Evolutionary conservation across 2,797 vertebrate species (phyloP).

Genomic region (Sebastes glaucus): DNA sequence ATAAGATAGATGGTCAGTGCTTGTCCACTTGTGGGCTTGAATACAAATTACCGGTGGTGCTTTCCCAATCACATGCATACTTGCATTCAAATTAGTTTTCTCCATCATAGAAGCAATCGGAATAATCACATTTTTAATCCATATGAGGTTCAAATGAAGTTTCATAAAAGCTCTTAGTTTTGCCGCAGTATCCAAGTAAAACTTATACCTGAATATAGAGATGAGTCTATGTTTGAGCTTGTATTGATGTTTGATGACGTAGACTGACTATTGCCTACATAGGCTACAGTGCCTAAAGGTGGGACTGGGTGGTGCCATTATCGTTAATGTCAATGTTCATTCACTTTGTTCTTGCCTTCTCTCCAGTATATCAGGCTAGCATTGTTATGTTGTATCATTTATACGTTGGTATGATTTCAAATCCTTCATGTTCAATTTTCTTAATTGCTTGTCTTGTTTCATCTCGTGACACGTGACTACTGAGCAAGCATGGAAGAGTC

Average conservation of each 20-base stretch:
- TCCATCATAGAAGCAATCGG: not conserved
- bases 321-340: not conserved
- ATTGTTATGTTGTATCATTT: not conserved
- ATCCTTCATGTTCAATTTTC: not conserved
- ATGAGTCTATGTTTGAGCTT: not conserved
- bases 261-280: not conserved
- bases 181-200: not conserved
- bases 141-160: not conserved
- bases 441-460: slow-evolving; percentile 10
- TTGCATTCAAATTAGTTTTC: slow-evolving; percentile 27
- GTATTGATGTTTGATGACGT: not conserved
- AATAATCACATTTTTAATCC: not conserved
- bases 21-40: slow-evolving; percentile 7
- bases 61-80: slow-evolving; percentile 17
- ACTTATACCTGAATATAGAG: not conserved
- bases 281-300: not conserved
- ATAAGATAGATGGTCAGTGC: slow-evolving; percentile 40
- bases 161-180: not conserved
- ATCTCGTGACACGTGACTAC: not conserved
- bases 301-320: not conserved
- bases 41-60: slow-evolving; percentile 45
- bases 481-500: not conserved
- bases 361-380: not conserved
- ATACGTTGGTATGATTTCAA: not conserved
- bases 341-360: not conserved